Evolutionary conservation across 1,140 invertebrate genomes (phyloP).

Genomic region (Pachyrhynchus sulphureomaculatus): DNA sequence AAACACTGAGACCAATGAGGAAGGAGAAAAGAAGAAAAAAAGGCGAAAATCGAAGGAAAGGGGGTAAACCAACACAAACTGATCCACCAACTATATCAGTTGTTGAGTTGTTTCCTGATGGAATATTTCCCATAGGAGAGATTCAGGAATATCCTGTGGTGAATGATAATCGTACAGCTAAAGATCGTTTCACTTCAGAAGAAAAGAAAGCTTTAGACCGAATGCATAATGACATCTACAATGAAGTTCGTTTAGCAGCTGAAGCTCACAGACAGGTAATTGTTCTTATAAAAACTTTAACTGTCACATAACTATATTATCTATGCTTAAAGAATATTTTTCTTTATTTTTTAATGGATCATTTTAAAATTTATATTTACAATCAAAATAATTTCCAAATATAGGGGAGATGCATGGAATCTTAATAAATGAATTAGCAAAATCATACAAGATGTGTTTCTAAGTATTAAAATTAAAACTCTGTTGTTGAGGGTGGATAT

Average conservation of each 20-base stretch:
- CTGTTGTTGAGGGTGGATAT: too few relatives aligned
- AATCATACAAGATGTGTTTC: too few relatives aligned
- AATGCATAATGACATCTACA: conserved; percentile 87
- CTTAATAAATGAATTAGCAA: too few relatives aligned
- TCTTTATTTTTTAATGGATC: too few relatives aligned
- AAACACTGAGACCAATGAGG: conserved; percentile 48
- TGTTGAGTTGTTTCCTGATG: conserved; percentile 85
- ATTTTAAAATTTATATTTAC: too few relatives aligned
- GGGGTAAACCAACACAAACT: conserved; percentile 58
- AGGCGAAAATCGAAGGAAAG: conserved; percentile 55
- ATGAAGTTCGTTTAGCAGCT: conserved; percentile 92
- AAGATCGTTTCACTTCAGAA: conserved; percentile 84
- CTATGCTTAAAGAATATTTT: too few relatives aligned
- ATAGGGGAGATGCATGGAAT: too few relatives aligned
- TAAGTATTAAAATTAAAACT: too few relatives aligned
- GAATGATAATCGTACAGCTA: conserved; percentile 80
- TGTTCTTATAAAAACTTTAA: neutral
- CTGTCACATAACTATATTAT: too few relatives aligned
- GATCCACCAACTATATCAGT: conserved; percentile 56
- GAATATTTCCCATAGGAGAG: conserved; percentile 76
- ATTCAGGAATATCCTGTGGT: conserved; percentile 73
- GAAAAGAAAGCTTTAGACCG: conserved; percentile 84
- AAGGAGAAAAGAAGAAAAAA: conserved; percentile 61
- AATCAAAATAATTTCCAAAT: too few relatives aligned
- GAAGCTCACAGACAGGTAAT: conserved; percentile 90